Evolutionary conservation across 2,797 vertebrate species (phyloP).

Genomic region (Diplodus puntazzo): DNA sequence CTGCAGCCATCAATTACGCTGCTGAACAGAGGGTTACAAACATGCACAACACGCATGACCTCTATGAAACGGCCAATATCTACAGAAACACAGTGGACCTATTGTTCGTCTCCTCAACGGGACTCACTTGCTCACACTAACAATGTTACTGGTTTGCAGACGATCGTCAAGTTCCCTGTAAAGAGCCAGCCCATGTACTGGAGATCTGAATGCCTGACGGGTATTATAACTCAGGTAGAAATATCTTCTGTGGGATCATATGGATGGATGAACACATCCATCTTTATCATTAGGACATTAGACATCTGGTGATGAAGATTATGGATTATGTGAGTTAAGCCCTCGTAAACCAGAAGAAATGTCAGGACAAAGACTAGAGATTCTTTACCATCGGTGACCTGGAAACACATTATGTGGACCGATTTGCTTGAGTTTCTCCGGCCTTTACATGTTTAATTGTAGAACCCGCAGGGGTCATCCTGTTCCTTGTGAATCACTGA

Average conservation of each 20-base stretch:
- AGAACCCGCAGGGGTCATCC: neutral
- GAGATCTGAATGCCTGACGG: neutral
- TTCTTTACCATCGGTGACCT: conserved; percentile 13
- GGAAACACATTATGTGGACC: conserved; percentile 12
- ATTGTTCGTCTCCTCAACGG: conserved; percentile 35
- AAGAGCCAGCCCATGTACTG: neutral
- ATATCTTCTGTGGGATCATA: conserved; percentile 14
- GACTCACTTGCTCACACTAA: conserved; percentile 21
- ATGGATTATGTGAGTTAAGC: conserved; percentile 38
- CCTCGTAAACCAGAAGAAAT: conserved; percentile 9
- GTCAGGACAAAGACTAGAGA: conserved; percentile 5
- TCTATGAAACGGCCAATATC: conserved; percentile 9
- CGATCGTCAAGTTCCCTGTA: neutral
- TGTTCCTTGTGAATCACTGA: conserved; percentile 24
- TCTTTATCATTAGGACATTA: conserved; percentile 25
- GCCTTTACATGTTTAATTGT: conserved; percentile 7
- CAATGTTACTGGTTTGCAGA: conserved; percentile 28
- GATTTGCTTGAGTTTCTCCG: neutral
- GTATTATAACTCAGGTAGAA: conserved; percentile 1
- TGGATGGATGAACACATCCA: conserved; percentile 8
- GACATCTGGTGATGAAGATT: conserved; percentile 37
- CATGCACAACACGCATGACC: conserved; percentile 15
- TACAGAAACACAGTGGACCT: conserved; percentile 33
- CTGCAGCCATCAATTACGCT: conserved; percentile 7
- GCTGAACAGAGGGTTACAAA: conserved; percentile 21